phyloP scores from a whole-genome alignment of 2,888 invertebrate species.

The Anorthoa munda region DNA sequence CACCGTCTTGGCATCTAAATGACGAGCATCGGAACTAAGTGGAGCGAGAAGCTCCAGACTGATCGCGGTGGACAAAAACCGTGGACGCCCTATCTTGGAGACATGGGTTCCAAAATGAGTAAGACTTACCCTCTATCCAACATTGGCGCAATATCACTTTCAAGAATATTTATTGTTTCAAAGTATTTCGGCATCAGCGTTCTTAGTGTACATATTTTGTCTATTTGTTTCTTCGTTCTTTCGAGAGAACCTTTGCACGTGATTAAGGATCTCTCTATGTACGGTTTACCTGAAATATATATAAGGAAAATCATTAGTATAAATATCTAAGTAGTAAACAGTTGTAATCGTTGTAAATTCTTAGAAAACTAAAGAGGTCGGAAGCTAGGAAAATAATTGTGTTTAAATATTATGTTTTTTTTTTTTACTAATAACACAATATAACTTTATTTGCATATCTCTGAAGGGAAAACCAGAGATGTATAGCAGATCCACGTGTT shows the following conservation, averaged over 20 bases:
- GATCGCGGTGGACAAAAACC: no score
- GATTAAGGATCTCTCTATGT: conserved; percentile 44
- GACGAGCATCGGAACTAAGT: no score
- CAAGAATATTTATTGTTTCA: conserved; percentile 25
- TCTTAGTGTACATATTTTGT: conserved; percentile 59
- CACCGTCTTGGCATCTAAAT: no score
- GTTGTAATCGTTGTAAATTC: not conserved
- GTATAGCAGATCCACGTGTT: not conserved
- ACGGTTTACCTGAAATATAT: conserved; percentile 47
- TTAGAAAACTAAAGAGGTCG: conserved; percentile 21
- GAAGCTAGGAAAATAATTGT: conserved; percentile 6
- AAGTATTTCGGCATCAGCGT: conserved; percentile 61
- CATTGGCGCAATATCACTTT: conserved; percentile 33
- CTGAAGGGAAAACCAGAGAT: not conserved
- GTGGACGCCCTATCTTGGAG: no score
- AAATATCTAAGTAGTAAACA: not conserved
- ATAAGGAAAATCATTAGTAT: not conserved
- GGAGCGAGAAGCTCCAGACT: no score
- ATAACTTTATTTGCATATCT: not conserved
- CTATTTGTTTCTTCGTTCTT: conserved; percentile 57
- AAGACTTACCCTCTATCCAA: conserved; percentile 37
- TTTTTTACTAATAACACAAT: not conserved
- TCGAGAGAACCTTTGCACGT: conserved; percentile 59
- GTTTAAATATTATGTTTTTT: not conserved
- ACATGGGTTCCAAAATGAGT: no score